Base-by-base conservation (phyloP, 2,797 vertebrate genomes). In the Crotalus adamanteus region DNA sequence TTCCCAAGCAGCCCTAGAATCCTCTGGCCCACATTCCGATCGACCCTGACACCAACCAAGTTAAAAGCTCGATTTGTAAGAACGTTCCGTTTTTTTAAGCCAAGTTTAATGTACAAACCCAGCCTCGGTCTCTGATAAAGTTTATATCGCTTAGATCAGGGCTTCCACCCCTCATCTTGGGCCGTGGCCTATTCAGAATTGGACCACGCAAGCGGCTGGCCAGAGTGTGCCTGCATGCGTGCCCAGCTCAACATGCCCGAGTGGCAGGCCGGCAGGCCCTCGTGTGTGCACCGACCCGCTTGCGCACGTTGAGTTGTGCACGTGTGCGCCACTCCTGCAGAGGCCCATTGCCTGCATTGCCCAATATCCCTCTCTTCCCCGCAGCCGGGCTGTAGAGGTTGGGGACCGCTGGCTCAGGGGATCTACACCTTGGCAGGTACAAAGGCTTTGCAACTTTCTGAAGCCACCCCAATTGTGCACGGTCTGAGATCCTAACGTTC, bases 241-340 rank as follows among this genome's bases (percentile, higher is more conserved):
- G 51, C 51, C 1, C 61, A 60, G 59, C 6, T 60, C 22, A 61
- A 61, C 22, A 26, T 26, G 22, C 60, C 25, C 0, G 7, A 60
- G 22, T 8, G 59, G 20, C 20, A 22, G 57, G 59, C 20, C 0
- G 18, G 20, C 22, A 7, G 20, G 59, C 22, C 25, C 20, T 60
- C 6, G 7, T 60, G 60, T 9, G 60, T 63, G 3, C 3, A 8
- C 26, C 61, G 26, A 1, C 61, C 9, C 9, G 1, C 2, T 26
- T 1, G 1, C 1, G 9, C 3, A 6, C 6, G 22, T 22, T 25
- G 59, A 26, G 8, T 2, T 26, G 22, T 53, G 2, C 51, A 2
- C 51, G 1, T 53, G 9, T 53, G 51, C 51, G 8, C 51, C 51
- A 53, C 18, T 59, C 18, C 1, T 4, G 6, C 57, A 57, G 18